Conservation (phyloP, 2,797 vertebrate species). For the Lacerta agilis region DNA sequence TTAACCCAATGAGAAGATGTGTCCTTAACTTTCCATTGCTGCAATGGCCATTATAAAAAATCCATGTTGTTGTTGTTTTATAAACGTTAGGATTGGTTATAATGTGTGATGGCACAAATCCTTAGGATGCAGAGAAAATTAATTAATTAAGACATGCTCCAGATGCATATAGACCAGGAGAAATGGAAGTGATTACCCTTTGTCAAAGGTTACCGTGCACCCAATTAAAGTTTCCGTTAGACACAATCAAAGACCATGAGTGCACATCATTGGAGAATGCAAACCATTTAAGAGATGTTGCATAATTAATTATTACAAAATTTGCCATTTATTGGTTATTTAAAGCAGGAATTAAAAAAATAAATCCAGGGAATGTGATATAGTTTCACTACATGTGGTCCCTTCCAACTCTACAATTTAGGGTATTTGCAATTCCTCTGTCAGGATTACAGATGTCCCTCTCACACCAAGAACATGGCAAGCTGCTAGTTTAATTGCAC, state of each 20-base stretch:
- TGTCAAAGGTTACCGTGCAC: background rate
- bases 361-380: background rate
- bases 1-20: slow-evolving; percentile 38
- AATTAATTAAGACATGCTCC: background rate
- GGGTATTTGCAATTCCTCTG: no score
- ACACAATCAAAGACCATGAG: slow-evolving; percentile 15
- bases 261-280: slow-evolving; percentile 22
- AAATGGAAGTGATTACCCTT: background rate
- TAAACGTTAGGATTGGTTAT: slow-evolving; percentile 34
- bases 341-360: slow-evolving; percentile 10
- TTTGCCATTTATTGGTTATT: background rate
- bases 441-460: no score
- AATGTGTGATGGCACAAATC: slow-evolving; percentile 23
- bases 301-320: background rate
- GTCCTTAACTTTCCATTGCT: slow-evolving; percentile 28
- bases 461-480: no score
- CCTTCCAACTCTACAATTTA: no score
- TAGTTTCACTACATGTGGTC: slow-evolving; percentile 5
- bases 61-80: background rate
- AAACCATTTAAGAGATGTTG: slow-evolving; percentile 15
- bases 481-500: no score
- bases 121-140: slow-evolving; percentile 27
- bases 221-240: slow-evolving; percentile 12
- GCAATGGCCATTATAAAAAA: slow-evolving; percentile 46
- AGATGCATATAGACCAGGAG: slow-evolving; percentile 28